Evolutionary conservation across 2,888 invertebrate genomes (phyloP).

Genomic region (Cataglyphis albicans): DNA sequence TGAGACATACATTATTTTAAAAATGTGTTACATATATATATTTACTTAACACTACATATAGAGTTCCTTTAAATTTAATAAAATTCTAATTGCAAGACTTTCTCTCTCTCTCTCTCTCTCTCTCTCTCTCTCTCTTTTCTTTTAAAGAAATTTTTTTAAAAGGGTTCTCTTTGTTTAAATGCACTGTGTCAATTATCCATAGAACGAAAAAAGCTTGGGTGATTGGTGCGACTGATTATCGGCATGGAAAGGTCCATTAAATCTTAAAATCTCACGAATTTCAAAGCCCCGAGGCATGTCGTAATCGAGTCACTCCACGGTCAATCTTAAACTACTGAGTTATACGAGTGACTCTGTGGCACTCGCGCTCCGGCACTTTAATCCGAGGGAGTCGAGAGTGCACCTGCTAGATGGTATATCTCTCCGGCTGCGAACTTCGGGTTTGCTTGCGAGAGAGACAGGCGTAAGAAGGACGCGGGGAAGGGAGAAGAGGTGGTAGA

Average conservation of each 20-base stretch:
- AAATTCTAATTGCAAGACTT: background rate
- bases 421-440: slow-evolving; percentile 56
- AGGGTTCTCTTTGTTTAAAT: background rate
- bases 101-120: background rate
- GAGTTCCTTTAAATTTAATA: background rate
- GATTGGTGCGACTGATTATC: slow-evolving; percentile 43
- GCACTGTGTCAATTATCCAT: slow-evolving; percentile 15
- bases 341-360: slow-evolving; percentile 61
- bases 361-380: slow-evolving; percentile 61
- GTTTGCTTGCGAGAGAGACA: slow-evolving; percentile 48
- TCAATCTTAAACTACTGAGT: slow-evolving; percentile 66
- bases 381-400: slow-evolving; percentile 61
- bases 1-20: background rate
- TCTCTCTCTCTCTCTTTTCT: too few relatives aligned
- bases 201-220: slow-evolving; percentile 23
- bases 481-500: slow-evolving; percentile 63
- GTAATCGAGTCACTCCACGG: slow-evolving; percentile 67
- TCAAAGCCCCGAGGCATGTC: slow-evolving; percentile 30
- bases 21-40: background rate
- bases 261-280: slow-evolving; percentile 59
- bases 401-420: slow-evolving; percentile 62
- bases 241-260: slow-evolving; percentile 5
- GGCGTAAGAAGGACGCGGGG: slow-evolving; percentile 28
- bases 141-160: background rate
- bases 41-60: background rate